These are phyloP conservation scores for Hapalemur alaotrensis DNA, from an alignment of 2,797 vertebrate species.

Conservation along the genomic window DNA sequence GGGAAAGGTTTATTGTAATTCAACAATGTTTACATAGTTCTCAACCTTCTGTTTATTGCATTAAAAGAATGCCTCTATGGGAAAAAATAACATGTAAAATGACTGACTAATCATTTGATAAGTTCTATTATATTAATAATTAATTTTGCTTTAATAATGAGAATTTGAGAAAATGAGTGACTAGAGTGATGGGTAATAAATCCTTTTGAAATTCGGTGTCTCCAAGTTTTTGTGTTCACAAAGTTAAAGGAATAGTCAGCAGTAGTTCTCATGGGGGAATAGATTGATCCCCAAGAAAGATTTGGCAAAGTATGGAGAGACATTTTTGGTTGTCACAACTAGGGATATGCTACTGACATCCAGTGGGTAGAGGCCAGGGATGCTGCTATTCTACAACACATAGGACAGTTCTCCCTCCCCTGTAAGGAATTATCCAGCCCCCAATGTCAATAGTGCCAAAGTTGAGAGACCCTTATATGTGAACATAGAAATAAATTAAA, in stretches of 20 bases:
- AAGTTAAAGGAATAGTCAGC: neutral
- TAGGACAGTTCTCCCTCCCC: accelerated
- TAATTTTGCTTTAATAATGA: neutral
- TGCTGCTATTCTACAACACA: accelerated
- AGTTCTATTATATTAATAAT: no score
- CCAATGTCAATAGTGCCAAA: neutral
- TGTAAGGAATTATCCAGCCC: accelerated
- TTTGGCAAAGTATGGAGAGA: accelerated
- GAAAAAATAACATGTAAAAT: neutral
- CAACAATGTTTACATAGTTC: neutral
- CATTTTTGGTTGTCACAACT: accelerated
- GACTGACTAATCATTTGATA: neutral
- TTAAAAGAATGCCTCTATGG: neutral
- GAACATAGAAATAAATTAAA: neutral
- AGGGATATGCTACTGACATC: neutral
- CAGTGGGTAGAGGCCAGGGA: neutral
- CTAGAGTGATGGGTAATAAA: neutral
- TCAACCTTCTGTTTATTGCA: neutral
- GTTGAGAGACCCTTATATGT: neutral
- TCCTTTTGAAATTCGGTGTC: neutral
- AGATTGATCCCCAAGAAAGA: no score
- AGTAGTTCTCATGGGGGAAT: accelerated
- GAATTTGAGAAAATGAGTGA: neutral
- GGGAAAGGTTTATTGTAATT: neutral
- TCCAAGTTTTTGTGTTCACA: neutral